Conservation (phyloP, 2,113 vertebrate species). For the Pogona vitticeps region DNA sequence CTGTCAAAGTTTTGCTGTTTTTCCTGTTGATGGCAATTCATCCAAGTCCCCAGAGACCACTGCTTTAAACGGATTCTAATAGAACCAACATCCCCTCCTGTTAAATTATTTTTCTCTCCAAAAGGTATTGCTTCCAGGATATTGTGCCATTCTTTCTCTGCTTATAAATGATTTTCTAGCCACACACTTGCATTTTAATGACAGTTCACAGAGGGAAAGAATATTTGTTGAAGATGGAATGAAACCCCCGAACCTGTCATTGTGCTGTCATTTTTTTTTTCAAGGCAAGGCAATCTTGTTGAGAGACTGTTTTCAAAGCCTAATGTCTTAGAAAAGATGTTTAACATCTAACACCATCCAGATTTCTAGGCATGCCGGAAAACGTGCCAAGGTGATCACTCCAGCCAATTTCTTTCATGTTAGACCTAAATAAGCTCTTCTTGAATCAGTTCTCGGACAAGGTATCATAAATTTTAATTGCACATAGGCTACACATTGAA, state of each 20-base stretch:
- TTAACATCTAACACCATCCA: neutral
- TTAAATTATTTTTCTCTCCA: neutral
- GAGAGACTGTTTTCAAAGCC: conserved; percentile 9
- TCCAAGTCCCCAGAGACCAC: neutral
- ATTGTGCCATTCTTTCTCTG: neutral
- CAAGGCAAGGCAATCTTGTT: conserved; percentile 29
- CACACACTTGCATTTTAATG: conserved; percentile 20
- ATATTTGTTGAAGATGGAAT: neutral
- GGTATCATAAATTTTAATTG: conserved; percentile 49
- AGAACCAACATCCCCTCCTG: conserved; percentile 12
- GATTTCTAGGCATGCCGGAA: conserved; percentile 6
- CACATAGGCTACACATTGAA: conserved; percentile 34
- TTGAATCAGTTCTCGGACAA: conserved; percentile 46
- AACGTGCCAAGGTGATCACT: neutral
- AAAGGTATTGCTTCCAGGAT: neutral
- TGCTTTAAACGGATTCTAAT: conserved; percentile 16
- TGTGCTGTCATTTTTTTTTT: neutral
- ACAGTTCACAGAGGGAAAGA: neutral
- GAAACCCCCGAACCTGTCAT: neutral
- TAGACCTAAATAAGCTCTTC: conserved; percentile 17
- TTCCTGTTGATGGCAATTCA: neutral
- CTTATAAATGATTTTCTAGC: neutral
- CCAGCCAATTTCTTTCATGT: conserved; percentile 35
- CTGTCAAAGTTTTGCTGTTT: conserved; percentile 13
- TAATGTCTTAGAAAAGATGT: neutral